Base-by-base conservation (phyloP, 2,797 vertebrate genomes). In the Gymnoscopelus microlampas region DNA sequence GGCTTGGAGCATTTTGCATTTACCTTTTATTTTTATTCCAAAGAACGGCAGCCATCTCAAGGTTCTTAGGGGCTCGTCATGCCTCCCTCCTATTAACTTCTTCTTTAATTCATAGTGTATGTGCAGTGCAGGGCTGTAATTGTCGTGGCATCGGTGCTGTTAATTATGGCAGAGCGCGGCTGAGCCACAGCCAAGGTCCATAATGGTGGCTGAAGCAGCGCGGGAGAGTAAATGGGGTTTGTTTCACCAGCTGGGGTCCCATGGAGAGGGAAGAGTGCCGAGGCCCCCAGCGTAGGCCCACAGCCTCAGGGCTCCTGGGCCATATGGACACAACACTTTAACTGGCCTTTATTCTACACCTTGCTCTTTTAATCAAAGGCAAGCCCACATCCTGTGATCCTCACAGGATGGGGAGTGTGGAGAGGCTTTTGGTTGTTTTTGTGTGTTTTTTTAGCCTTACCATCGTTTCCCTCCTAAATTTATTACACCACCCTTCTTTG, bases 91-190 rank as follows among this genome's bases (percentile, higher is more conserved):
- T 95, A 95, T 96, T 97, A 97, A 95, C 95, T 95, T 91, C 62
- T 87, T 94, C 94, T 95, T 95, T 96, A 95, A 97, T 96, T 97
- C 95, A 95, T 94, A 92, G 92, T 94, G 95, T 93, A 93, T 94
- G 94, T 94, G 94, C 91, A 23, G 74, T 74, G 81, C 60, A 70
- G 91, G 94, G 95, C 95, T 96, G 94, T 97, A 98, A 97, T 97
- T 96, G 96, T 97, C 95, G 96, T 95, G 93, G 94, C 95, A 95
- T 95, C 91, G 95, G 95, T 94, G 95, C 95, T 95, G 96, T 98
- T 98, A 98, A 99, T 98, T 98, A 98, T 95, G 95, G 95, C 93
- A 96, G 95, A 96, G 96, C 96, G 95, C 94, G 95, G 94, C 96
- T 97, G 96, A 98, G 96, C 95, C 95, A 92, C 93, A 96, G 97